Base-by-base conservation (phyloP, 2,797 vertebrate genomes). In the Alcedo atthis region DNA sequence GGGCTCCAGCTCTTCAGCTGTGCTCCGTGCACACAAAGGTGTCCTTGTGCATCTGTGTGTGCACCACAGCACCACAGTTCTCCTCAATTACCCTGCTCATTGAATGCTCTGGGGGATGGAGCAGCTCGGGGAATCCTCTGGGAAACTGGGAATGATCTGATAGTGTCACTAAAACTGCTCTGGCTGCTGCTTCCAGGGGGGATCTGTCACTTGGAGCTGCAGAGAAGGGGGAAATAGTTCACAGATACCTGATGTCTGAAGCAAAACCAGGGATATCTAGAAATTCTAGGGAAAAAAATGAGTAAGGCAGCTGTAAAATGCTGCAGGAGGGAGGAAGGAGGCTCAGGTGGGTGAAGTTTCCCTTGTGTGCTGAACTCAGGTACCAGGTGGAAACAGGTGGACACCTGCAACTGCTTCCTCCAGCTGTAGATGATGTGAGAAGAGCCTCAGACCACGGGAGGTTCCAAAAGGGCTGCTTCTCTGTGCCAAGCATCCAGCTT, bases 91-190 rank as follows among this genome's bases (percentile, higher is more conserved):
- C 7, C 21, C 45, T 15, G 54, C 10, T 67, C 53, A 19, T 30
- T n/a, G 62, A 59, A 37, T 3, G 16, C 18, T 1, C 40, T 62
- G 82, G 91, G 46, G 85, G 71, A 26, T 5, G 25, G 24, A 48
- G 25, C 40, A 1, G 5, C 6, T 26, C 77, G 58, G 74, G 21
- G 58, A 55, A 19, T 33, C 0, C 51, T 40, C 0, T 1, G 79
- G 83, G 74, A 69, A 86, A 26, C n/a, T 1, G 16, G 51, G 85
- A 76, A 35, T 88, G 76, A 87, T 79, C 92, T 90, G 75, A 15
- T 61, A 70, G 19, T 17, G 5, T 70, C 61, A 92, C 25, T 30
- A 2, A 32, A 25, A 3, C 37, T 28, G n/a, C 19, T 77, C 24
- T 30, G 22, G 13, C 24, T 43, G 24, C 28, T 78, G 35, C 61